Base-by-base conservation (phyloP, 1,140 invertebrate species). In the Philotrypesis tridentata region DNA sequence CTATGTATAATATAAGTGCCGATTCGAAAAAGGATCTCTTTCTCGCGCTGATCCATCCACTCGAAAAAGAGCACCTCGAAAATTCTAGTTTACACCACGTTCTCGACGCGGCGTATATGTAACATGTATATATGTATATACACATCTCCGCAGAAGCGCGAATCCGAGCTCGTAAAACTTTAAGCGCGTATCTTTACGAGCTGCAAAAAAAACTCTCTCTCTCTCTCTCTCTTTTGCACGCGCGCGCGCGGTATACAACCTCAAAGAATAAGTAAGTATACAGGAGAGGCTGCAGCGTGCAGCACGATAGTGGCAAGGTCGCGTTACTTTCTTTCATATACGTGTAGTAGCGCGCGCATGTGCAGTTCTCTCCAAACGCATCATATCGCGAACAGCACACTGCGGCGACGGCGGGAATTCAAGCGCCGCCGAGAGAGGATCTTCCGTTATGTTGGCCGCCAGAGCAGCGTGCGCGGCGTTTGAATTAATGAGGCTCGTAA, bases 401-500 rank as follows among this genome's bases (percentile, higher is more conserved):
- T 37, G 23, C 25, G 48, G 63, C 67, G 31, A 8, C 25, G 48
- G 63, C 67, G 31, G 67, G 29, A 70, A 70, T 70, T 33, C 31
- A 37, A 70, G 31, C 31, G 31, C 27, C 67, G 67, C 25, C 48
- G 25, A 1, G 17, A 14, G 9, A 61, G 23, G 29, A 68, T 68
- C 65, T 33, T 70, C 67, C 67, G 67, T 70, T 70, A 70, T 29
- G 27, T 70, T 65, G 61, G 61, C 61, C 23, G n/a, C n/a, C 61
- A 31, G 12, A 37, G 21, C 31, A 21, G 65, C 11, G 17, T n/a
- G 29, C 8, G 17, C 31, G 67, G 67, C 48, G 48, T 55, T 55
- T 65, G 63, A 33, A 70, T 70, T 70, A 37, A 70, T 37, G 67
- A 70, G 67, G 5, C 67, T 37, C 67, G 67, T 70, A 70, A 70